Base-by-base conservation (phyloP, 2,888 invertebrate species). In the Pandemis cinnamomeana region DNA sequence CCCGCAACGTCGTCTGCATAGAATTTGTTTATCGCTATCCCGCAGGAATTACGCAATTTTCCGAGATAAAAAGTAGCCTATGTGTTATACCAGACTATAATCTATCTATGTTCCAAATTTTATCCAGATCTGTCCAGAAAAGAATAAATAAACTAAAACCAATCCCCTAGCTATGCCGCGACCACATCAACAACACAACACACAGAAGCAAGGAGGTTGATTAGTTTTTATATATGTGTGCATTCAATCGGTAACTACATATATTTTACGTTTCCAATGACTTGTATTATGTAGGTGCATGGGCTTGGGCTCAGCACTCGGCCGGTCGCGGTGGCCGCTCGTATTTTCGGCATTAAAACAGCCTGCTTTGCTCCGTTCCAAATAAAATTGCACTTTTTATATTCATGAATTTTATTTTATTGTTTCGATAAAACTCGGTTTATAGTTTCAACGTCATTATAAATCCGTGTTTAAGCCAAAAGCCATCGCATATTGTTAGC, bases 371-470 rank as follows among this genome's bases (percentile, higher is more conserved):
- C 80, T 83, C 82, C 82, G 80, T 79, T 80, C 83, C 81, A 78
- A 83, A 86, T 83, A 82, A 85, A 88, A 85, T 62, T 85, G 83
- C 85, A 85, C 80, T 87, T 88, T 55, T 89, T 84, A 84, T 87
- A 85, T 86, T 82, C 81, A 82, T 79, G 80, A 81, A 84, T 84
- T 81, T 67, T 79, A 80, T 80, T 89, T 88, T 88, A 87, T 85
- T 83, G 83, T 86, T 84, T 82, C 83, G 80, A 82, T 81, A 80
- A 87, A 84, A 82, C 81, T 80, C 80, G 78, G 78, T 86, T 90
- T 88, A 71, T 67, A 67, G 67, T 67, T 67, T 74, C 53, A 67
- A 55, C 70, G 74, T 67, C 70, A 74, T 74, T 70, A 70, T 62
- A 62, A 62, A 70, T 41, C 42, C 61, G 4, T 74, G 55, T 42